Conservation (phyloP, 2,888 invertebrate species). For the Eledone cirrhosa region DNA sequence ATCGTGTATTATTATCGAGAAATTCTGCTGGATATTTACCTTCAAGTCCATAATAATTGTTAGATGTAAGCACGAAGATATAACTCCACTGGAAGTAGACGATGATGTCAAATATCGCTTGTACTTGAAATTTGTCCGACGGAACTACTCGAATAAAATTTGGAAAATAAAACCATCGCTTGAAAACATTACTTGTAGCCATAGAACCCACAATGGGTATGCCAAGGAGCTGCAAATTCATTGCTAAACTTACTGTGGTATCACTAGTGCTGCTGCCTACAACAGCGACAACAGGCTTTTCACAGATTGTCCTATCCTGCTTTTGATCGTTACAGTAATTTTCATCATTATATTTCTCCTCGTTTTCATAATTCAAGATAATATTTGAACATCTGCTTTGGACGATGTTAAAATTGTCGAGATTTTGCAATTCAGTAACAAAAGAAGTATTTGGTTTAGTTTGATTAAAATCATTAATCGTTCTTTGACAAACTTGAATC, state of each 20-base stretch:
- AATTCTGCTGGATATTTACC: not conserved
- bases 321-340: not conserved
- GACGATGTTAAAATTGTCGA: too few species aligned
- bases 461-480: too few species aligned
- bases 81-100: slow-evolving; percentile 9
- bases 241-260: not conserved
- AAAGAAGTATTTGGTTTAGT: too few species aligned
- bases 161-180: not conserved
- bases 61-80: not conserved
- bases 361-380: too few species aligned
- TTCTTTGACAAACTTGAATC: too few species aligned
- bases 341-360: not conserved
- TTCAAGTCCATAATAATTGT: slow-evolving; percentile 9
- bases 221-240: not conserved
- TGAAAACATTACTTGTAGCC: not conserved
- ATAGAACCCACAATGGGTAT: slow-evolving; percentile 1
- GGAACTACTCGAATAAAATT: not conserved
- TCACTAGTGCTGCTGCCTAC: not conserved
- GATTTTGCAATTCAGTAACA: too few species aligned
- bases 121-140: slow-evolving; percentile 3
- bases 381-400: too few species aligned
- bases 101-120: not conserved
- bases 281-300: not conserved
- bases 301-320: not conserved
- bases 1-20: too few species aligned